These are phyloP conservation scores for Eclectus roratus DNA, from an alignment of 2,113 vertebrate genomes.

Conservation along the genomic window DNA sequence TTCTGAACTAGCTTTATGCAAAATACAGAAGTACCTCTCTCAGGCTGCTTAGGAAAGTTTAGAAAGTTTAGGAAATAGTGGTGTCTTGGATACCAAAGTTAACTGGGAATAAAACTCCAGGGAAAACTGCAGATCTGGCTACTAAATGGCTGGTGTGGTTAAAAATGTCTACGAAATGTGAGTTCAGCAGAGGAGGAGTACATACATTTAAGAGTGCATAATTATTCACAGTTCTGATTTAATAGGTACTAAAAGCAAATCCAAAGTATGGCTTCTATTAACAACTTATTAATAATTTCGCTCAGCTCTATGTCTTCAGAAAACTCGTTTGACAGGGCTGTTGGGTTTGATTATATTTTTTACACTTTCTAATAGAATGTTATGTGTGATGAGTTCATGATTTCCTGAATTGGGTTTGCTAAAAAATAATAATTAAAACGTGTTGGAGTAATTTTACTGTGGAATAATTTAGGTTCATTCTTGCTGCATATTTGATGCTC, in stretches of 20 bases:
- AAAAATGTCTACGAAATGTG: neutral
- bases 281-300: slow-evolving; percentile 43
- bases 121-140: neutral
- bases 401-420: neutral
- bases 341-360: neutral
- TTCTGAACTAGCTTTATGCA: neutral
- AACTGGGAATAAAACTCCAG: neutral
- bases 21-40: neutral
- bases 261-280: slow-evolving; percentile 21
- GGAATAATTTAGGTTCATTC: neutral
- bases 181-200: neutral
- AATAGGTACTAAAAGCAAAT: slow-evolving; percentile 25
- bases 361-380: slow-evolving; percentile 7
- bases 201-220: neutral
- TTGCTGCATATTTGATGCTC: fast-evolving
- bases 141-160: neutral
- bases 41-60: neutral
- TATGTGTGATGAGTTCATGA: neutral
- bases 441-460: neutral
- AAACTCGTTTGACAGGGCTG: slow-evolving; percentile 16
- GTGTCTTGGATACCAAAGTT: neutral
- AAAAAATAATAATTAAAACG: neutral
- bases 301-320: neutral
- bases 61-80: neutral
- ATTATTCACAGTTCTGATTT: slow-evolving; percentile 40